These are phyloP conservation scores for Numenius arquata DNA, from an alignment of 2,113 vertebrate genomes.

Conservation along the genomic window DNA sequence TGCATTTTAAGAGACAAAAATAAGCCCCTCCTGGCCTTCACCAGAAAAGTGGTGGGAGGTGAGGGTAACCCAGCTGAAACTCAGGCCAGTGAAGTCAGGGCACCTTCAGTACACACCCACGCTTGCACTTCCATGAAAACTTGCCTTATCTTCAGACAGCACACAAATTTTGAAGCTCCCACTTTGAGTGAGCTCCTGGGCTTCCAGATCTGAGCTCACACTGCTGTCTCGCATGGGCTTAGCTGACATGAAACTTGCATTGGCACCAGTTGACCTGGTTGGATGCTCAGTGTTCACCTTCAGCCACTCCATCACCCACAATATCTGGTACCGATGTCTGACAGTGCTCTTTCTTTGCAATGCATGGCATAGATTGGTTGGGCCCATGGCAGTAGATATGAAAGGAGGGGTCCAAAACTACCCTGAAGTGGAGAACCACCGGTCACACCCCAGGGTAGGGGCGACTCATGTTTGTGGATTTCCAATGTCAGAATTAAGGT, in stretches of 20 bases:
- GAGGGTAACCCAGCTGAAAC: not conserved
- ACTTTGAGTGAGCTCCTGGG: not conserved
- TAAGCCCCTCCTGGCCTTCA: not conserved
- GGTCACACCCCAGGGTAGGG: too few species aligned
- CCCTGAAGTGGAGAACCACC: not conserved
- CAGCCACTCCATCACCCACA: not conserved
- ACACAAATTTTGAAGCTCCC: not conserved
- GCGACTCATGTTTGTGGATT: too few species aligned
- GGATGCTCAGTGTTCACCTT: not conserved
- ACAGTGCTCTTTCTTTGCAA: not conserved
- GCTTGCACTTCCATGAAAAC: not conserved
- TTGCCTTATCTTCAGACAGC: not conserved
- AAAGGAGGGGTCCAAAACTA: not conserved
- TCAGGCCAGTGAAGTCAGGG: not conserved
- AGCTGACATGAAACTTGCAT: not conserved
- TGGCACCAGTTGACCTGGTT: not conserved
- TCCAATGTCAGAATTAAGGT: too few species aligned
- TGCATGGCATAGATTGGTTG: not conserved
- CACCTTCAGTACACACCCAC: not conserved
- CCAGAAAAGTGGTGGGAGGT: not conserved
- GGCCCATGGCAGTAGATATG: not conserved
- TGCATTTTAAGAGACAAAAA: not conserved
- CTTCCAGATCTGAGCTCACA: not conserved
- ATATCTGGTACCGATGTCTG: not conserved
- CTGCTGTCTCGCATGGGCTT: not conserved